Evolutionary conservation across 2,113 vertebrate species (phyloP).

Genomic region (Willisornis vidua): DNA sequence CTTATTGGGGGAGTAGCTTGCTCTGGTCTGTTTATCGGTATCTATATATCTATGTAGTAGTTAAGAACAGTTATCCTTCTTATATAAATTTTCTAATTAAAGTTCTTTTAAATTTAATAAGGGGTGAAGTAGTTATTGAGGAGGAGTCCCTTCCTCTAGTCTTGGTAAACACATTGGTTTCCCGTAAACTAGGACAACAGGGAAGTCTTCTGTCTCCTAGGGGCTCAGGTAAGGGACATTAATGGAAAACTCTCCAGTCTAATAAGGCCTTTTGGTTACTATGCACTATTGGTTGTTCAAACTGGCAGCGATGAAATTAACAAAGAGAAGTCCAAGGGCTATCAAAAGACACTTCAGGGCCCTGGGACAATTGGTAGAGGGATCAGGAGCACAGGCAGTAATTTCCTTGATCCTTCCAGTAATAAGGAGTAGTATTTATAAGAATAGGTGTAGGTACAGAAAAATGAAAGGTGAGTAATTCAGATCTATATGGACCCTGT

Average conservation of each 20-base stretch:
- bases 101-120: too few species aligned
- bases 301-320: not conserved
- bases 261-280: not conserved
- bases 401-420: not conserved
- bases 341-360: not conserved
- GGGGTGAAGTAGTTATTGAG: too few species aligned
- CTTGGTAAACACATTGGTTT: too few species aligned
- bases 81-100: too few species aligned
- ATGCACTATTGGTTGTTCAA: not conserved
- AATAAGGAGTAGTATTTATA: not conserved
- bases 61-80: too few species aligned
- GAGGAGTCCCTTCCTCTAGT: too few species aligned
- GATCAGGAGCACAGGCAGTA: not conserved
- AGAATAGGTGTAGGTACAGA: not conserved
- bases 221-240: not conserved
- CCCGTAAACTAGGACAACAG: too few species aligned
- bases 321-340: not conserved
- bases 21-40: too few species aligned
- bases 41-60: too few species aligned
- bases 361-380: not conserved
- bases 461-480: too few species aligned
- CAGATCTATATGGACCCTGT: too few species aligned
- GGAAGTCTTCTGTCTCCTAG: not conserved
- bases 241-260: not conserved
- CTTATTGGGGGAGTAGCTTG: too few species aligned